These are phyloP conservation scores for Myripristis murdjan DNA, from an alignment of 2,797 vertebrate genomes.

Conservation along the genomic window DNA sequence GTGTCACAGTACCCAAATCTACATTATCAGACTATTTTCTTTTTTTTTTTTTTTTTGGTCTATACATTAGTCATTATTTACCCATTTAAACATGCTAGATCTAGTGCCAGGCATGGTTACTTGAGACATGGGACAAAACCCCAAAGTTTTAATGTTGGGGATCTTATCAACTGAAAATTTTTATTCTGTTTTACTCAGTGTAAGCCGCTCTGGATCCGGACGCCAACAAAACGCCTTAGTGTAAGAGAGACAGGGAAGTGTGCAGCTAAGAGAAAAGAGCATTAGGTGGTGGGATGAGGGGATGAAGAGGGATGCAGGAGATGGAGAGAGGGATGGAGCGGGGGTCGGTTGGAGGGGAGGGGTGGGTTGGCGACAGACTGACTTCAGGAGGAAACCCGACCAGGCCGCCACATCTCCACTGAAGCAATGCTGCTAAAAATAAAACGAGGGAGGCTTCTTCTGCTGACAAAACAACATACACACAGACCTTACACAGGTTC, in stretches of 20 bases:
- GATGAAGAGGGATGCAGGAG: not conserved
- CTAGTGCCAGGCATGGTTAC: too few species aligned
- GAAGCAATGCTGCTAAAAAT: conserved; percentile 84
- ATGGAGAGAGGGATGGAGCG: conserved; percentile 26
- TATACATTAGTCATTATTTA: too few species aligned
- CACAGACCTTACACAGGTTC: conserved; percentile 63
- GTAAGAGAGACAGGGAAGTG: not conserved
- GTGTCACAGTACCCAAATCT: too few species aligned
- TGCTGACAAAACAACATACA: conserved; percentile 79
- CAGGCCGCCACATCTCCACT: conserved; percentile 78
- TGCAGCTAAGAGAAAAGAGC: not conserved
- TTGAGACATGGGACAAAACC: too few species aligned
- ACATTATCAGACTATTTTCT: too few species aligned
- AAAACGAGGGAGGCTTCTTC: conserved; percentile 81
- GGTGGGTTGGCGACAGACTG: conserved; percentile 83
- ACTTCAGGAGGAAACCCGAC: conserved; percentile 84
- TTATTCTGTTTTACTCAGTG: too few species aligned
- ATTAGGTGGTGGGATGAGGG: conserved; percentile 8
- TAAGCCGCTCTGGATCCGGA: too few species aligned
- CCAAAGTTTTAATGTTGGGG: too few species aligned
- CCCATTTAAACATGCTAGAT: too few species aligned
- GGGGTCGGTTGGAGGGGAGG: conserved; percentile 37
- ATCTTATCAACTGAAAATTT: too few species aligned
- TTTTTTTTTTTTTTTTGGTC: too few species aligned
- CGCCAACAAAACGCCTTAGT: not conserved